A percentile compares a stretch with the other conserved stretches of the same genome.
Conservation (phyloP, 1,140 invertebrate species). For the Phymastichus coffea region DNA sequence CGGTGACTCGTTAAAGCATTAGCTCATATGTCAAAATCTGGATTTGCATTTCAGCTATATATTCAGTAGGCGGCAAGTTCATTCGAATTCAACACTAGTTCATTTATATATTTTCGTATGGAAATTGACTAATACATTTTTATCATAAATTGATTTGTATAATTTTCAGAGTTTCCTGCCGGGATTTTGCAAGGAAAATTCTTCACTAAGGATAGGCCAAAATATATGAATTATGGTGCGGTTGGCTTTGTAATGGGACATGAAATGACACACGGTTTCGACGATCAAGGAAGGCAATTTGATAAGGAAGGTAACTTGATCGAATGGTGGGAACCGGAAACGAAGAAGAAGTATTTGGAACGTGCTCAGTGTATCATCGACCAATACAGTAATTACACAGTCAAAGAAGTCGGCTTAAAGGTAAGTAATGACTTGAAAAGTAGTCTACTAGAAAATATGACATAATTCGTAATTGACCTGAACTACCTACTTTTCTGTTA, state of each 20-base stretch:
- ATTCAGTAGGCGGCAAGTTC: too few relatives aligned
- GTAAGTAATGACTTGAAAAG: conserved; percentile 53
- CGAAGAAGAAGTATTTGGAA: conserved; percentile 71
- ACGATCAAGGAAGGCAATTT: conserved; percentile 86
- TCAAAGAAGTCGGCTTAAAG: conserved; percentile 67
- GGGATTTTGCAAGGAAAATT: conserved; percentile 88
- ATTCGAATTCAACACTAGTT: neutral
- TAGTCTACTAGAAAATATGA: neutral
- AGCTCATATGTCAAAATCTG: too few relatives aligned
- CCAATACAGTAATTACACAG: conserved; percentile 83
- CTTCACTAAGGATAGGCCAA: conserved; percentile 78
- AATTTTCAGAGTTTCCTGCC: conserved; percentile 79
- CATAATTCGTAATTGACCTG: too few relatives aligned
- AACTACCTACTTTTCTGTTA: neutral
- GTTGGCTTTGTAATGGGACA: conserved; percentile 91
- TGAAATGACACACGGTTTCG: conserved; percentile 93
- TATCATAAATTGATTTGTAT: too few relatives aligned
- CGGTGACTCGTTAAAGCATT: too few relatives aligned
- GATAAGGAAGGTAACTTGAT: conserved; percentile 56
- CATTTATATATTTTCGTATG: neutral
- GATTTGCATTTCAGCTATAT: too few relatives aligned
- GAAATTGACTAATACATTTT: too few relatives aligned
- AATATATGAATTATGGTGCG: conserved; percentile 89
- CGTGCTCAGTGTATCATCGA: conserved; percentile 83
- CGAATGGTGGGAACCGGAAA: conserved; percentile 80